phyloP scores from a whole-genome alignment of 2,113 vertebrate species.

The Sardina pilchardus region DNA sequence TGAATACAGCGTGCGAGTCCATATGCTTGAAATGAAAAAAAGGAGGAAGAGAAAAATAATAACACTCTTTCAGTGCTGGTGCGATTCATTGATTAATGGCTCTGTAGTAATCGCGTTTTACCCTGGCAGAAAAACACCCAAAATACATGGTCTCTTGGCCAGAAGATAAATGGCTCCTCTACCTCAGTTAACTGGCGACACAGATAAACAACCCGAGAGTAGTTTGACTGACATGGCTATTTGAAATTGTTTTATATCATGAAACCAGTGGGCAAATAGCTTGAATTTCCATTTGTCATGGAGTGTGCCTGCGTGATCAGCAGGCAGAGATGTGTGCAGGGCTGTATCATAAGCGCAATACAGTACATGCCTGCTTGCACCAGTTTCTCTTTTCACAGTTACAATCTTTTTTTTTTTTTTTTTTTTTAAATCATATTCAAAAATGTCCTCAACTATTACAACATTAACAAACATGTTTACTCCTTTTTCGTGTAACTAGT shows the following conservation, averaged over 20 bases:
- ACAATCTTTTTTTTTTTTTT: background rate
- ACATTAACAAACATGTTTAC: background rate
- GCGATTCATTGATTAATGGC: background rate
- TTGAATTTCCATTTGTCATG: background rate
- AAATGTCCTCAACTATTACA: background rate
- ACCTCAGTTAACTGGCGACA: background rate
- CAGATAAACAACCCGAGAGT: background rate
- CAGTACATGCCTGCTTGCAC: background rate
- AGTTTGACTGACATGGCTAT: slow-evolving; percentile 4
- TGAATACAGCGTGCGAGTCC: background rate
- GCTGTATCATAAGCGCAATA: background rate
- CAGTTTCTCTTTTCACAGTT: background rate
- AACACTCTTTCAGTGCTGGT: background rate
- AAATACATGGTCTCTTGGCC: background rate
- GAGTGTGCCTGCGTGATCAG: background rate
- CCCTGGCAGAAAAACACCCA: background rate
- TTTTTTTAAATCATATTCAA: background rate
- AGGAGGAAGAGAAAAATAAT: background rate
- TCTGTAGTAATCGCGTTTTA: background rate
- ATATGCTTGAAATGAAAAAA: background rate
- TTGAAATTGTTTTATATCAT: background rate
- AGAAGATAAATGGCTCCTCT: background rate
- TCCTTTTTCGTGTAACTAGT: background rate
- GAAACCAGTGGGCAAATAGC: background rate
- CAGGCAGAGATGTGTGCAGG: background rate